Evolutionary conservation across 2,113 vertebrate species (phyloP), one percentile per base, ranked within the genome.

Genomic region (Periophthalmus modestus): DNA sequence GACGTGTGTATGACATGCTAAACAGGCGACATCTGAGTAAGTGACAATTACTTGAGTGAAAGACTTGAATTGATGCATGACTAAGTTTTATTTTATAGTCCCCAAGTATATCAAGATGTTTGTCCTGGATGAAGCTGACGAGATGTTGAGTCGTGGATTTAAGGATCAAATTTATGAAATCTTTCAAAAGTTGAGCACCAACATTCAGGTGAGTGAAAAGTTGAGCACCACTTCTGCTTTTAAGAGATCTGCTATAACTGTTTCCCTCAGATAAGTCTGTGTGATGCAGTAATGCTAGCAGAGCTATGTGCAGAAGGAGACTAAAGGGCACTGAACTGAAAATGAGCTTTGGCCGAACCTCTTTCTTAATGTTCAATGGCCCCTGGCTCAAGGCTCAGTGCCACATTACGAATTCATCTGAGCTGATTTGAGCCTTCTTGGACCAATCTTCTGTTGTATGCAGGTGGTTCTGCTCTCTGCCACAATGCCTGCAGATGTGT

Each of bases 121-220:
- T 86, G 98, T 99, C 86, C 92, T 99, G 92, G 98, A 99, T 87
- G 98, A 99, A 93, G 98, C 98, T 16, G 98, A 99, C 91, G 98
- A 99, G 89, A 99, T 99, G 98, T 89, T 99, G 91, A 99, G 98
- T 87, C 95, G 98, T 73, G 98, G 98, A 5, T 99, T 99, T 91
- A 99, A 99, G 90, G 98, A 99, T 96, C 98, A 99, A 91, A 99
- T 99, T 79, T 99, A 99, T 84, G 98, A 99, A 84, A 98, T 99
- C 93, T 99, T 99, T 83, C 97, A 99, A 82, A 99, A 98, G 81
- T 73, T 99, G 52, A 98, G 95, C 93, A 97, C 97, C 75, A 97
- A 97, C 89, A 99, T 99, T 87, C 98, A 99, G 91, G 98, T 98
- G 90, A 90, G 90, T 80, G 5, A 9, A 19, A 19, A 7, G 0